Evolutionary conservation across 2,888 invertebrate genomes (phyloP).

Genomic region (Dastarcus helophoroides): DNA sequence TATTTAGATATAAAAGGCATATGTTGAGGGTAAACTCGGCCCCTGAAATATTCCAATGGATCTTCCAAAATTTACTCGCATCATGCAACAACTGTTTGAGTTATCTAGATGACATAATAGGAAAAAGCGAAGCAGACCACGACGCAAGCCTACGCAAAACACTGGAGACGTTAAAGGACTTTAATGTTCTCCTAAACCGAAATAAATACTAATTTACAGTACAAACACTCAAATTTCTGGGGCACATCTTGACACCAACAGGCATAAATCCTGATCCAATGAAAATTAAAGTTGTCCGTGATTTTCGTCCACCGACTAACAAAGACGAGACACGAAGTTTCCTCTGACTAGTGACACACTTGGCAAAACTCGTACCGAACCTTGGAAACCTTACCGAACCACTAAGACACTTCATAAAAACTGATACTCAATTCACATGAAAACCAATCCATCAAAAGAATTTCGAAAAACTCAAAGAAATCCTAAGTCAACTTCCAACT

Average conservation of each 20-base stretch:
- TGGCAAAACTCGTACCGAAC: too few relatives aligned
- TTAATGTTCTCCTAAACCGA: constrained; percentile 21
- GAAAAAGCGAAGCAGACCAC: constrained; percentile 20
- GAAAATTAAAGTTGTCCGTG: too few relatives aligned
- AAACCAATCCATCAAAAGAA: too few relatives aligned
- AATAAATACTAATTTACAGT: constrained; percentile 17
- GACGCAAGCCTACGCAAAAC: constrained; percentile 19
- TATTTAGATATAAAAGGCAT: constrained; percentile 26
- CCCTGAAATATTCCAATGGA: constrained; percentile 22
- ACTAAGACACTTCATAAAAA: constrained; percentile 8
- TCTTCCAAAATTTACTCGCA: constrained; percentile 21
- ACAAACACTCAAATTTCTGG: constrained; percentile 18
- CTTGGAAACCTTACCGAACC: too few relatives aligned
- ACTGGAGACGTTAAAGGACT: constrained; percentile 15
- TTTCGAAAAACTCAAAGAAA: too few relatives aligned
- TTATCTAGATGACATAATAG: constrained; percentile 23
- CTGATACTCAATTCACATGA: too few relatives aligned
- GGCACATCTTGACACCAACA: constrained; percentile 13
- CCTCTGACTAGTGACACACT: too few relatives aligned
- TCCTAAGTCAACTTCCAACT: too few relatives aligned
- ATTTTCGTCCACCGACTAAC: too few relatives aligned
- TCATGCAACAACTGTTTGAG: constrained; percentile 21
- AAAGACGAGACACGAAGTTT: too few relatives aligned
- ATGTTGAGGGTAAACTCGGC: constrained; percentile 30
- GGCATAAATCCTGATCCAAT: constrained; percentile 15